phyloP scores from a whole-genome alignment of 2,113 vertebrate species.

The Galbula dea region DNA sequence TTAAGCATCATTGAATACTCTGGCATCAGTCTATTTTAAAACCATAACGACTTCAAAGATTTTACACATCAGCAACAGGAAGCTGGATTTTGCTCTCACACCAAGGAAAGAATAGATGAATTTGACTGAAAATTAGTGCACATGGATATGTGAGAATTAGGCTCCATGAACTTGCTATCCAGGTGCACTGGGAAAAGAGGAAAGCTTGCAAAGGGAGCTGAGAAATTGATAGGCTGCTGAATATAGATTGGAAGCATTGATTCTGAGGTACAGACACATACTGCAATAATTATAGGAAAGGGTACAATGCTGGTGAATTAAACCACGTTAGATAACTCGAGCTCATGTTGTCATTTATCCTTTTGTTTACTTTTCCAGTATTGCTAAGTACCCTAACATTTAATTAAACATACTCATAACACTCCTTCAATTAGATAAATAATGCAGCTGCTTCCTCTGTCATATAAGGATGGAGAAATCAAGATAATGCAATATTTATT shows the following conservation, averaged over 20 bases:
- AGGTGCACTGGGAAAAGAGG: background rate
- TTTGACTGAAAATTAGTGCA: background rate
- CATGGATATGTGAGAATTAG: background rate
- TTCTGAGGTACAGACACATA: background rate
- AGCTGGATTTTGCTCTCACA: background rate
- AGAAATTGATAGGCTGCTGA: constrained; percentile 2
- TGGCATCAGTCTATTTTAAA: background rate
- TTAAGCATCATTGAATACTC: background rate
- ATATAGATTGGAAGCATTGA: constrained; percentile 35
- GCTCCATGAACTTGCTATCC: background rate
- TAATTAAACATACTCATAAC: constrained; percentile 20
- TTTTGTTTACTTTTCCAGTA: constrained; percentile 31
- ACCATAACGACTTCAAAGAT: background rate
- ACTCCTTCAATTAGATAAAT: constrained; percentile 51
- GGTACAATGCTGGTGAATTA: background rate
- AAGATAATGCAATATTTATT: constrained; percentile 54
- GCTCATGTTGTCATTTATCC: constrained; percentile 36
- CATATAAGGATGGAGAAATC: background rate
- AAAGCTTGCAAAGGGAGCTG: background rate
- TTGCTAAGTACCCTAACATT: constrained; percentile 3
- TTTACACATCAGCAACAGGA: background rate
- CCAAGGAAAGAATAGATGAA: background rate
- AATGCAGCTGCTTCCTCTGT: constrained; percentile 10
- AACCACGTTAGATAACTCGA: background rate
- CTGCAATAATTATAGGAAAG: background rate